A percentile compares a stretch with the other conserved stretches of the same genome.
phyloP scores from a whole-genome alignment of 2,113 vertebrate species.

The Setophaga kirtlandii region DNA sequence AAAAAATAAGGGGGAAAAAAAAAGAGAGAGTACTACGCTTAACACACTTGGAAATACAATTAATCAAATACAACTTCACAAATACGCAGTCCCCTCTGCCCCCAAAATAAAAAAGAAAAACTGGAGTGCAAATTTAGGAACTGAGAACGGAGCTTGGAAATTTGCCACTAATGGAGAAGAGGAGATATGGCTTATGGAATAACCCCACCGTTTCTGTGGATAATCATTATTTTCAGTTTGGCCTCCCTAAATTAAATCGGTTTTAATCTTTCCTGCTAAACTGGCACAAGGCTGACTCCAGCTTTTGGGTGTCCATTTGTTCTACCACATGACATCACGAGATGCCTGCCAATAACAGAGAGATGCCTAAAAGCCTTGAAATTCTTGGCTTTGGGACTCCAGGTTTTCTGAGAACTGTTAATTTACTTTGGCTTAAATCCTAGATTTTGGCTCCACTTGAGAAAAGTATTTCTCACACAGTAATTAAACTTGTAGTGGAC shows the following conservation, averaged over 20 bases:
- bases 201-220: constrained; percentile 31
- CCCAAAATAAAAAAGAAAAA: background rate
- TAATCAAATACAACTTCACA: background rate
- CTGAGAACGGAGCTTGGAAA: constrained; percentile 26
- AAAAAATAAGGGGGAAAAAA: background rate
- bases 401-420: constrained; percentile 68
- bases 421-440: constrained; percentile 73
- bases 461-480: constrained; percentile 60
- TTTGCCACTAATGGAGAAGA: constrained; percentile 22
- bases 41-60: background rate
- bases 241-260: constrained; percentile 17
- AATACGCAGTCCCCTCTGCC: background rate
- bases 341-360: constrained; percentile 61
- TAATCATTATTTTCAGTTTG: constrained; percentile 55
- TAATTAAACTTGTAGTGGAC: constrained; percentile 72
- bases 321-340: constrained; percentile 65
- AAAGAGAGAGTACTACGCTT: background rate
- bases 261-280: constrained; percentile 55
- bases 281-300: constrained; percentile 41
- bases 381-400: constrained; percentile 67
- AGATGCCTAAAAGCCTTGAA: constrained; percentile 69
- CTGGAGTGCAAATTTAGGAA: constrained; percentile 23
- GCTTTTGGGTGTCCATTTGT: constrained; percentile 67
- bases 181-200: background rate
- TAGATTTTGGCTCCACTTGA: constrained; percentile 62